Evolutionary conservation across 2,797 vertebrate species (phyloP), one percentile per base, ranked within the genome.

Genomic region (Poecilia gillii): DNA sequence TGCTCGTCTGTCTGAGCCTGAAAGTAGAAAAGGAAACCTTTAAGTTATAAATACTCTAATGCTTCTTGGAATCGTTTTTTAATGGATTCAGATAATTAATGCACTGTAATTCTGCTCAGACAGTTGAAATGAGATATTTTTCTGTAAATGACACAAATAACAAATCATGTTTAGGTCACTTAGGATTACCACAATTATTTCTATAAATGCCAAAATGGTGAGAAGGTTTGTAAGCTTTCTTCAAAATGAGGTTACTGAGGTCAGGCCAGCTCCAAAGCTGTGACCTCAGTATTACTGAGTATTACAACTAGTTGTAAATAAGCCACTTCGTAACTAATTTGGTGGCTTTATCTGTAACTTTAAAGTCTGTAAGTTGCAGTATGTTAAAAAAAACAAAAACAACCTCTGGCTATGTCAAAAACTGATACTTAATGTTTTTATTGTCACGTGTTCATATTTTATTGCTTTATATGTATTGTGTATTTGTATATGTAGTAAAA

Each of bases 1-100:
- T 85, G 93, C 8, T 89, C 89, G 3, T 92, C 93, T 16, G 76
- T 64, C 88, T 93, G 89, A 75, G 85, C 41, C 89, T 90, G 88
- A 36, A 87, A 83, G 83, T 45, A 43, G 57, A 9, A 79, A 70
- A 20, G 76, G 72, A 82, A 77, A 74, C 64, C 53, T 81, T 49
- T 41, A 28, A 66, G 3, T 73, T 25, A 39, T 75, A 8, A 77
- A 51, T 85, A 28, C 68, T 25, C 3, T 46, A 1, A 49, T 74
- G 11, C 55, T 39, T 59, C 49, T 57, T 72, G 20, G 12, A 28
- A 62, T 68, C 1, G 46, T 75, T 57, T 55, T 55, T n/a, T 28
- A 47, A n/a, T 46, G 14, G 73, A 77, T 55, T 41, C 57, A 47
- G 23, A 7, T 82, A 68, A 72, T 5, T 70, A 76, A 55, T 55